phyloP scores from a whole-genome alignment of 2,888 invertebrate genomes.

The Argyra leucocephala region DNA sequence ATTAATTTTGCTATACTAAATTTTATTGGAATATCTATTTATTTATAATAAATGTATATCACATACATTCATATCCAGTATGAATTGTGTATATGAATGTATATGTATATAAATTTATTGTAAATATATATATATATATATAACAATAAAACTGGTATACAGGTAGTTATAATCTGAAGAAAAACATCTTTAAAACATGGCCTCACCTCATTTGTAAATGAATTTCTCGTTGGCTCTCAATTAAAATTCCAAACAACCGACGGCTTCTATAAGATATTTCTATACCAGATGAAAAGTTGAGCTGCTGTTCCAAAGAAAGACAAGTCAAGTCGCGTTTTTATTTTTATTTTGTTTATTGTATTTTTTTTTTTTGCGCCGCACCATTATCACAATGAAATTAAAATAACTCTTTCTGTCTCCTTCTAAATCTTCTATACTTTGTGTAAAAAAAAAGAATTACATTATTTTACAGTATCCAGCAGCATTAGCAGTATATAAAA shows the following conservation, averaged over 20 bases:
- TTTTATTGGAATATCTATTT: background rate
- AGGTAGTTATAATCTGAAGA: background rate
- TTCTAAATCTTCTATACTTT: background rate
- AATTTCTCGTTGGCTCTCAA: conserved; percentile 28
- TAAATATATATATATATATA: too few relatives aligned
- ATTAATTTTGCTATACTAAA: background rate
- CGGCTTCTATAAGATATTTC: background rate
- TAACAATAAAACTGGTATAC: background rate
- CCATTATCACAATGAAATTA: background rate
- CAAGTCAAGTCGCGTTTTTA: background rate
- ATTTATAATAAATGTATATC: background rate
- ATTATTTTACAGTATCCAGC: too few relatives aligned
- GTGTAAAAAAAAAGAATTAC: background rate
- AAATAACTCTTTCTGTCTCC: background rate
- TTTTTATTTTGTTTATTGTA: too few relatives aligned
- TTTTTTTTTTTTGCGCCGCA: conserved; percentile 6
- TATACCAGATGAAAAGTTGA: too few relatives aligned
- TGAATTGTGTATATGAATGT: background rate
- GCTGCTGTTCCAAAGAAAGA: too few relatives aligned
- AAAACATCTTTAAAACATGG: conserved; percentile 26
- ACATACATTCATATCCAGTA: background rate
- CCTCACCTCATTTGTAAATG: conserved; percentile 28
- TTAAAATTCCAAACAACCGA: conserved; percentile 27
- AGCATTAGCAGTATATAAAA: too few relatives aligned
- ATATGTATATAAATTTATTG: background rate